A percentile compares a stretch with the other conserved stretches of the same genome.
Evolutionary conservation across 2,113 vertebrate species (phyloP).

Genomic region (Chaenogobius annularis): DNA sequence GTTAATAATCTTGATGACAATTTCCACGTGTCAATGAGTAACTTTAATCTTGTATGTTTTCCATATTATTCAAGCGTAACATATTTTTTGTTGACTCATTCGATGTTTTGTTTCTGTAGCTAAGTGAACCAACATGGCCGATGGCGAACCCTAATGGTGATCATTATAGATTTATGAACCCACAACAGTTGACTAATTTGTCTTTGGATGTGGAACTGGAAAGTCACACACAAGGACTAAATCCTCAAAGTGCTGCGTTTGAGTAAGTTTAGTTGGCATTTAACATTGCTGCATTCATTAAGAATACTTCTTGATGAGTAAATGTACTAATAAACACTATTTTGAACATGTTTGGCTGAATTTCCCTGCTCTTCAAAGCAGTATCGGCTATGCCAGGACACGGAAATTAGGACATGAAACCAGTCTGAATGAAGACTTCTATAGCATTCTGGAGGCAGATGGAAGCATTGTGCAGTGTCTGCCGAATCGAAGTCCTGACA

Average conservation of each 20-base stretch:
- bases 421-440: conserved; percentile 6
- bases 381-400: neutral
- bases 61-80: too few relatives aligned
- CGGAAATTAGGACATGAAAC: neutral
- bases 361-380: neutral
- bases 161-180: conserved; percentile 9
- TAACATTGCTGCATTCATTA: neutral
- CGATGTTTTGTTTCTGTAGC: conserved; percentile 13
- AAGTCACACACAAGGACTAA: neutral
- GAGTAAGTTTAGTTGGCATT: conserved; percentile 20
- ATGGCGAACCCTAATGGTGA: neutral
- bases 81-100: neutral
- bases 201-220: conserved; percentile 52
- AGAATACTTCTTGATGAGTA: conserved; percentile 23
- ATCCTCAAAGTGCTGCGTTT: neutral
- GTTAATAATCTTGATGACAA: too few relatives aligned
- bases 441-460: conserved; percentile 33
- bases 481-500: neutral
- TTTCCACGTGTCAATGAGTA: too few relatives aligned
- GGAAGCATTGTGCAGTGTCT: conserved; percentile 12
- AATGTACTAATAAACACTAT: neutral
- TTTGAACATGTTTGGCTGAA: conserved; percentile 20
- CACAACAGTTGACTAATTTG: conserved; percentile 12
- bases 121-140: conserved; percentile 12
- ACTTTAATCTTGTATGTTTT: too few relatives aligned